Base-by-base conservation (phyloP, 2,113 vertebrate genomes). In the Scomber scombrus region DNA sequence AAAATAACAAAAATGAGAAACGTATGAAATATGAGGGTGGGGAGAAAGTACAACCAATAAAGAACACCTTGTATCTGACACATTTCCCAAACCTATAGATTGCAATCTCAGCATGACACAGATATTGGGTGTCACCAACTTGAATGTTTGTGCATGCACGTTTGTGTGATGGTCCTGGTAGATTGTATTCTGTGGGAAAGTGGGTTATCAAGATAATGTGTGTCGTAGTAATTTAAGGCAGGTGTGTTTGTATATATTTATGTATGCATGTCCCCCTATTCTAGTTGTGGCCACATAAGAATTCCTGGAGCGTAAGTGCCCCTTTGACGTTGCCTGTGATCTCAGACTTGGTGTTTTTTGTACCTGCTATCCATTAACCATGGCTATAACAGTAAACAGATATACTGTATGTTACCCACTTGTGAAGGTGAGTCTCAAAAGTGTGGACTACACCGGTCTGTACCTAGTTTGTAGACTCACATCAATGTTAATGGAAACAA, bases 201-300 rank as follows among this genome's bases (percentile, higher is more conserved):
- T 81, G 65, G 75, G 83, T 79, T 80, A 85, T 74, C 70, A 47
- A 85, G 82, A 83, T 81, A 71, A 86, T 54, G 51, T 46, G 56
- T 34, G 56, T 54, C 12, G 12, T 52, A 11, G 55, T 68, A 77
- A 62, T 23, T 66, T 80, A 23, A 74, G 65, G 51, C 2, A 57
- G n/a, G 21, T 50, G 16, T 71, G 47, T 18, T 11, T 71, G 19
- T 65, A 13, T 51, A 2, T 47, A 26, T 26, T 26, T 26, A 40
- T 55, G 45, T 34, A 13, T 65, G 11, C 60, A 56, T 77, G 45
- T 19, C 3, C 40, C 45, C 16, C 51, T 46, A 3, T 64, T 75
- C 60, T 40, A 16, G n/a, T 49, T 1, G 16, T 34, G 34, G 18
- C 47, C 2, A 1, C 18, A n/a, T 31, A 61, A 61, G 49, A 74